A percentile compares a stretch with the other conserved stretches of the same genome.
phyloP scores from a whole-genome alignment of 2,888 invertebrate species.

The Campoplex capitator region DNA sequence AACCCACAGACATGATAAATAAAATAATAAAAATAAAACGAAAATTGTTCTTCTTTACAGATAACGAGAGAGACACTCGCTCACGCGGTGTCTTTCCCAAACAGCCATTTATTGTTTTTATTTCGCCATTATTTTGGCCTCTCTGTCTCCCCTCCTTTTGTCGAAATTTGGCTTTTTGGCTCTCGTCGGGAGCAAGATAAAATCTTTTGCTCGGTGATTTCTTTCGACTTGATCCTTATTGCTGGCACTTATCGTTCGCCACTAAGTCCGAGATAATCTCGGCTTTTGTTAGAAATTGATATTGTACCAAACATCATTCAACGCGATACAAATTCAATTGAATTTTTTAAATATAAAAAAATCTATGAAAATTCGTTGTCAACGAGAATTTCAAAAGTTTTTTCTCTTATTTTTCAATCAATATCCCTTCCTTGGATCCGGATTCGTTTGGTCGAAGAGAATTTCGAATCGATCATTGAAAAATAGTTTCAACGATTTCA shows the following conservation, averaged over 20 bases:
- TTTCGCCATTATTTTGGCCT: conserved; percentile 21
- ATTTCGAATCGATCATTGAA: neutral
- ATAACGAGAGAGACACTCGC: conserved; percentile 13
- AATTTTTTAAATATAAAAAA: neutral
- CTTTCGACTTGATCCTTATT: conserved; percentile 21
- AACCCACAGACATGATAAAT: neutral
- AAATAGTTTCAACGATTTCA: neutral
- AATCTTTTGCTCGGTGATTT: neutral
- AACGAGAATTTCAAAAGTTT: neutral
- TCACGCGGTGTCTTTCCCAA: conserved; percentile 13
- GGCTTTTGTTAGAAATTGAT: conserved; percentile 11
- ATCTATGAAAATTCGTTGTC: neutral
- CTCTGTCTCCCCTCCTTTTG: neutral
- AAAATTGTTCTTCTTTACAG: conserved; percentile 31
- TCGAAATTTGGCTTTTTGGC: conserved; percentile 17
- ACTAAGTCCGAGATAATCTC: conserved; percentile 16
- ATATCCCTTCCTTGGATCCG: neutral
- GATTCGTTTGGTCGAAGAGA: neutral
- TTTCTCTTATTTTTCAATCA: neutral
- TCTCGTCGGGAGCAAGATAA: neutral
- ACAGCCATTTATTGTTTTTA: conserved; percentile 39
- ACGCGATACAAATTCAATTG: neutral
- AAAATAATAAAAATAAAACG: neutral
- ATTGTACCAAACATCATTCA: neutral
- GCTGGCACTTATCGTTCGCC: conserved; percentile 15